Conservation (phyloP, 2,888 invertebrate species). For the Drosophila subquinaria region DNA sequence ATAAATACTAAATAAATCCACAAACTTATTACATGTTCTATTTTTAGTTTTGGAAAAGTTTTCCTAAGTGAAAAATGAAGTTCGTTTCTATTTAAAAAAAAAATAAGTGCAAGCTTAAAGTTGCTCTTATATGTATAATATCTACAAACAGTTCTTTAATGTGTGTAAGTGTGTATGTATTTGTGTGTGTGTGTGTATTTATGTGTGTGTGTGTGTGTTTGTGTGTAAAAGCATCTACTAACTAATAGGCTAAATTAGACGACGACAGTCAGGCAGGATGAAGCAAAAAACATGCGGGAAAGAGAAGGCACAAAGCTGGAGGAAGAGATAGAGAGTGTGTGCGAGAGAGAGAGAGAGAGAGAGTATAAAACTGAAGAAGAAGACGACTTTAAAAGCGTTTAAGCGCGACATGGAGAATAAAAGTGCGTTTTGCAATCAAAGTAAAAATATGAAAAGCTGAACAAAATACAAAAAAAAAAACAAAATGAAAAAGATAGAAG, state of each 20-base stretch:
- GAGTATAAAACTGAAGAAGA: not conserved
- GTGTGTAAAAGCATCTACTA: constrained; percentile 68
- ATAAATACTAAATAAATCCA: not conserved
- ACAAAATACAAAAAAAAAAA: constrained; percentile 16
- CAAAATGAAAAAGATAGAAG: constrained; percentile 7
- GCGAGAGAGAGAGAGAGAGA: constrained; percentile 7
- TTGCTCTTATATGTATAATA: constrained; percentile 6
- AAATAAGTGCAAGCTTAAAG: constrained; percentile 25
- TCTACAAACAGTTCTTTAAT: not conserved
- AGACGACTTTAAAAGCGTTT: constrained; percentile 68
- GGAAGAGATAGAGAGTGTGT: not conserved
- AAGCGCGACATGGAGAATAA: constrained; percentile 70
- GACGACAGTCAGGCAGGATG: constrained; percentile 43
- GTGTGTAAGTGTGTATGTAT: not conserved
- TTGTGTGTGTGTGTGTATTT: constrained; percentile 8
- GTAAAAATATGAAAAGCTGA: constrained; percentile 64
- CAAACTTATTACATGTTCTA: too few species aligned
- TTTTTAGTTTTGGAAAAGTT: too few species aligned
- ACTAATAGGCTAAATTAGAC: constrained; percentile 76
- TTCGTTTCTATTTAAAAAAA: not conserved
- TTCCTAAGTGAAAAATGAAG: constrained; percentile 1
- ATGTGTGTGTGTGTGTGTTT: constrained; percentile 26
- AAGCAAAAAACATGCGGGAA: constrained; percentile 13
- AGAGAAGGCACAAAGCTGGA: not conserved
- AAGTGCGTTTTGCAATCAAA: constrained; percentile 78